These are phyloP conservation scores for Danio kyathit DNA, from an alignment of 2,797 vertebrate genomes.

Conservation along the genomic window DNA sequence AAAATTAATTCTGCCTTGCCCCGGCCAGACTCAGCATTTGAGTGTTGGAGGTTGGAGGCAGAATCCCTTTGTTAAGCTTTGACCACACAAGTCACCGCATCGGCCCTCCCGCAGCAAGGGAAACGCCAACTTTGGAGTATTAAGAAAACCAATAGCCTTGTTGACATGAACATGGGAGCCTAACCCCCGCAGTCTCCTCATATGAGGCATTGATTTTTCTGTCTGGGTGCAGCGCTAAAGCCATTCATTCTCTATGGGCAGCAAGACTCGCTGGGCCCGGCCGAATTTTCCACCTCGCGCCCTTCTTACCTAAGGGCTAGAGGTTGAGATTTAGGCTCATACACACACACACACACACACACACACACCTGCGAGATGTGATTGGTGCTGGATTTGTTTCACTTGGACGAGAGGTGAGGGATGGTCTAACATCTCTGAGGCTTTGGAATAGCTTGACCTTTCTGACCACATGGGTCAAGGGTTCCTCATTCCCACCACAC, in stretches of 20 bases:
- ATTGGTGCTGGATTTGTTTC: constrained; percentile 82
- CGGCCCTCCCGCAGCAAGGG: constrained; percentile 85
- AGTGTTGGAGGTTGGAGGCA: constrained; percentile 79
- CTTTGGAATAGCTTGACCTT: constrained; percentile 58
- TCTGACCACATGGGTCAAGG: constrained; percentile 61
- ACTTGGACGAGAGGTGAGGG: constrained; percentile 59
- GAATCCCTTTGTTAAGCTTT: constrained; percentile 91
- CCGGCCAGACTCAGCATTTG: constrained; percentile 66
- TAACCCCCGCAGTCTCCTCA: constrained; percentile 99
- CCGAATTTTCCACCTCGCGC: constrained; percentile 79
- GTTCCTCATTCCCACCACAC: constrained; percentile 57
- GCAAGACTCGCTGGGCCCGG: constrained; percentile 75
- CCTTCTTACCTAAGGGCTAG: constrained; percentile 82
- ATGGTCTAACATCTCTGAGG: constrained; percentile 62
- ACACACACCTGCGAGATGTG: constrained; percentile 78
- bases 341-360: constrained; percentile 16
- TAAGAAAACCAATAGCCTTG: constrained; percentile 99
- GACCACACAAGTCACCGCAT: constrained; percentile 91
- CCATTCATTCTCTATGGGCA: constrained; percentile 98
- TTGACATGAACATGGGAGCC: constrained; percentile 98
- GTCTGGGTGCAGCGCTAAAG: constrained; percentile 90
- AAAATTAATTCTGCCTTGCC: constrained; percentile 83
- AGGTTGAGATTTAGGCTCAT: constrained; percentile 87
- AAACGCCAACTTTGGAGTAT: constrained; percentile 97
- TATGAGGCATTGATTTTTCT: constrained; percentile 99